Evolutionary conservation across 2,797 vertebrate genomes (phyloP).

Genomic region (Carduelis carduelis): DNA sequence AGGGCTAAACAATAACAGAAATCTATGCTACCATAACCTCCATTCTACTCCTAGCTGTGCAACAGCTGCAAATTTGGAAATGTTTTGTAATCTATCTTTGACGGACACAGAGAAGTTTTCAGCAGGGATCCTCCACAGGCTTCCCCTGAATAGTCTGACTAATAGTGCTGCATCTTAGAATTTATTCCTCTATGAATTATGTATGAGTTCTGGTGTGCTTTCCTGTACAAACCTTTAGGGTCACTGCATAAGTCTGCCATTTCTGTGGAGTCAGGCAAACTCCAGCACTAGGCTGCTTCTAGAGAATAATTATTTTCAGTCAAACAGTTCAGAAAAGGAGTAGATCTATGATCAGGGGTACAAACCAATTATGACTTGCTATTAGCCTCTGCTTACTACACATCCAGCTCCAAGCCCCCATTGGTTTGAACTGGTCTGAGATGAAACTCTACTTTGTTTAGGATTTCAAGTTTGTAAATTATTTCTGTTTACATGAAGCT

Average conservation of each 20-base stretch:
- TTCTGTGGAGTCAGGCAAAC: neutral
- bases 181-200: neutral
- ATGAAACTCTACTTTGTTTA: neutral
- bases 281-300: neutral
- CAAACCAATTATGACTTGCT: neutral
- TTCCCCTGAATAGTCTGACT: neutral
- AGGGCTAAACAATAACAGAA: neutral
- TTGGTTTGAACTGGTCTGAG: neutral
- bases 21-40: neutral
- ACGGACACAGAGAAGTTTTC: neutral
- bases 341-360: neutral
- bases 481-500: neutral
- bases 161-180: neutral
- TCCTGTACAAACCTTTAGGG: neutral
- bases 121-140: neutral
- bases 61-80: neutral
- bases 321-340: neutral
- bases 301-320: neutral
- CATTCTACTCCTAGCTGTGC: neutral
- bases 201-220: neutral
- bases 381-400: neutral
- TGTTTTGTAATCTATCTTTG: neutral
- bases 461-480: neutral
- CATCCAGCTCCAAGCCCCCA: neutral
- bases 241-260: neutral